Percentiles rank a stretch among this genome's conserved stretches.
phyloP scores from a whole-genome alignment of 2,113 vertebrate species.

The Oreochromis aureus region DNA sequence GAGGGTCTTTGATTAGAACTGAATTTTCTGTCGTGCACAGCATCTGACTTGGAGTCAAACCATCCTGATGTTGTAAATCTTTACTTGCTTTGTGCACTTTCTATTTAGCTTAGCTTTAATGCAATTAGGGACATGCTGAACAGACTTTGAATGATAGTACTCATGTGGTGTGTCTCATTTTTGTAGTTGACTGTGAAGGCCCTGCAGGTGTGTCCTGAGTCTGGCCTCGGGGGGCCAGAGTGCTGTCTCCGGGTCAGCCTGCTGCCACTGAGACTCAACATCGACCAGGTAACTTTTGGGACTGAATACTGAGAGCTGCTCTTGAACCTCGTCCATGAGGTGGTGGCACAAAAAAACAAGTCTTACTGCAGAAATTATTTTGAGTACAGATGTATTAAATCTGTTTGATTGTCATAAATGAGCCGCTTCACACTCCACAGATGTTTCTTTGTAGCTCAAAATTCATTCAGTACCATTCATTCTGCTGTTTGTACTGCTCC shows the following conservation, averaged over 20 bases:
- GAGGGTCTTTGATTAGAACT: background rate
- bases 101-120: background rate
- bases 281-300: slow-evolving; percentile 76
- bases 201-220: slow-evolving; percentile 81
- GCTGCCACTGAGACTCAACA: slow-evolving; percentile 85
- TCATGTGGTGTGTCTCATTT: background rate
- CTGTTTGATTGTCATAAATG: background rate
- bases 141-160: background rate
- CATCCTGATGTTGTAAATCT: background rate
- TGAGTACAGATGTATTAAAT: background rate
- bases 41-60: background rate
- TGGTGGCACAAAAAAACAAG: background rate
- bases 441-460: background rate
- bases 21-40: background rate
- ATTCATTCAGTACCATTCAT: background rate
- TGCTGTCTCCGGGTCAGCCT: slow-evolving; percentile 87
- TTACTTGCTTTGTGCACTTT: background rate
- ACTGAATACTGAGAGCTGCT: background rate
- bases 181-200: slow-evolving; percentile 86
- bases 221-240: slow-evolving; percentile 79
- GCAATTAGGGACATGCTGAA: background rate
- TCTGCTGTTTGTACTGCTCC: background rate
- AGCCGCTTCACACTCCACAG: background rate
- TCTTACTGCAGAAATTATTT: background rate
- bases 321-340: background rate